A percentile compares a stretch with the other conserved stretches of the same genome.
phyloP scores from a whole-genome alignment of 2,113 vertebrate genomes.

The Motacilla alba region DNA sequence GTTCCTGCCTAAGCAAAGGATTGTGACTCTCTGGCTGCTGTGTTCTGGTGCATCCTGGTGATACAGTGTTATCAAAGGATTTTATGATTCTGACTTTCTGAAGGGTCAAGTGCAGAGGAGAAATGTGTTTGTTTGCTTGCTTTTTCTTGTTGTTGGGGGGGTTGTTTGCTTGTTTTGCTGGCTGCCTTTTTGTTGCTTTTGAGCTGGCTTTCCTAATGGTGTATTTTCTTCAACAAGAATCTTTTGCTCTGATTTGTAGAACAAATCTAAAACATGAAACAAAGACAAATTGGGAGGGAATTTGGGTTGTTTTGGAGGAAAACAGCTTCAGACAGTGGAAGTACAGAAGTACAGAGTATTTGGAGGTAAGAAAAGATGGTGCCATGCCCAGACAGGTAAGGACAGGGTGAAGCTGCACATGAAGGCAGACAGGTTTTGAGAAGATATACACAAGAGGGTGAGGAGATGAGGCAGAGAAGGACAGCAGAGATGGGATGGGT shows the following conservation, averaged over 20 bases:
- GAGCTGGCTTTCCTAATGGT: not conserved
- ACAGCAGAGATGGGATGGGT: not conserved
- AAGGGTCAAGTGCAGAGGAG: not conserved
- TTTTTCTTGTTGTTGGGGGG: not conserved
- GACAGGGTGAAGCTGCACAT: accelerated
- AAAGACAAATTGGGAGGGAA: not conserved
- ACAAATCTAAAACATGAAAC: not conserved
- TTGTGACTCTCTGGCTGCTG: not conserved
- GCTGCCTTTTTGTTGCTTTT: not conserved
- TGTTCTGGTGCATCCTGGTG: not conserved
- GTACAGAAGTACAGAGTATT: not conserved
- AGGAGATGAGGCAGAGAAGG: not conserved
- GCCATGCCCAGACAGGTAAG: accelerated
- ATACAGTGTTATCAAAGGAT: not conserved
- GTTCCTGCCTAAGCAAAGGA: accelerated
- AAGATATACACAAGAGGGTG: too few relatives aligned
- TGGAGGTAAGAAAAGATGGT: not conserved
- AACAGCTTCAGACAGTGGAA: not conserved
- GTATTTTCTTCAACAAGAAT: not conserved
- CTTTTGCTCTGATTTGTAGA: not conserved
- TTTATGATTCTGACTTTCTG: not conserved
- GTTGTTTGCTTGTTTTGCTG: not conserved
- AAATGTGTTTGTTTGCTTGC: not conserved
- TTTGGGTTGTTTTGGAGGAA: not conserved
- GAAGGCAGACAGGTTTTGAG: not conserved